Percentiles rank a stretch among this genome's conserved stretches.
Conservation (phyloP, 2,888 invertebrate genomes). For the Nomada fucata region DNA sequence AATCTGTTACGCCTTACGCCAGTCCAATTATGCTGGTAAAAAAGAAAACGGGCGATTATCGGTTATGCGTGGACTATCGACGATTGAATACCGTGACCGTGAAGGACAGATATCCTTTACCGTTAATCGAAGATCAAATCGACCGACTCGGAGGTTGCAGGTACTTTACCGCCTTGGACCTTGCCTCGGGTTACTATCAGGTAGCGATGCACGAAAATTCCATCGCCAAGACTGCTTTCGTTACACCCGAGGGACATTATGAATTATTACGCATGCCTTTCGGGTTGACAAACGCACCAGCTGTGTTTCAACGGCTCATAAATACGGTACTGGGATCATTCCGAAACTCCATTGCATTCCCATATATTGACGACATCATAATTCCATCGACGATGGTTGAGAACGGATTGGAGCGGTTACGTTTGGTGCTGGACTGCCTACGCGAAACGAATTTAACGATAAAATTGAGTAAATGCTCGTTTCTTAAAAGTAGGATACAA, state of each 20-base stretch:
- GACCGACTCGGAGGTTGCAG: constrained; percentile 4
- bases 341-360: not conserved
- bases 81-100: constrained; percentile 16
- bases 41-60: constrained; percentile 20
- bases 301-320: not conserved
- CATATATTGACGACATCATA: constrained; percentile 7
- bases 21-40: constrained; percentile 20
- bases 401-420: not conserved
- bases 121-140: constrained; percentile 28
- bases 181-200: constrained; percentile 19
- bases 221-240: constrained; percentile 11
- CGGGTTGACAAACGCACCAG: not conserved
- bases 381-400: not conserved
- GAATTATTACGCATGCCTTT: constrained; percentile 4
- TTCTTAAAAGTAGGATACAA: constrained; percentile 51
- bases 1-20: not conserved
- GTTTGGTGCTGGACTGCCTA: not conserved
- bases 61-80: constrained; percentile 37
- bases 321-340: not conserved
- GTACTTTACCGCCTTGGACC: constrained; percentile 23
- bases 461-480: not conserved
- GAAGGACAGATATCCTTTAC: not conserved
- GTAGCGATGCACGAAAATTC: constrained; percentile 1
- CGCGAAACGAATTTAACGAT: not conserved
- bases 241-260: not conserved